Percentiles rank a stretch among this genome's conserved stretches.
These are phyloP conservation scores for Chymomyza procnemis DNA, from an alignment of 2,888 invertebrate species.

Conservation along the genomic window DNA sequence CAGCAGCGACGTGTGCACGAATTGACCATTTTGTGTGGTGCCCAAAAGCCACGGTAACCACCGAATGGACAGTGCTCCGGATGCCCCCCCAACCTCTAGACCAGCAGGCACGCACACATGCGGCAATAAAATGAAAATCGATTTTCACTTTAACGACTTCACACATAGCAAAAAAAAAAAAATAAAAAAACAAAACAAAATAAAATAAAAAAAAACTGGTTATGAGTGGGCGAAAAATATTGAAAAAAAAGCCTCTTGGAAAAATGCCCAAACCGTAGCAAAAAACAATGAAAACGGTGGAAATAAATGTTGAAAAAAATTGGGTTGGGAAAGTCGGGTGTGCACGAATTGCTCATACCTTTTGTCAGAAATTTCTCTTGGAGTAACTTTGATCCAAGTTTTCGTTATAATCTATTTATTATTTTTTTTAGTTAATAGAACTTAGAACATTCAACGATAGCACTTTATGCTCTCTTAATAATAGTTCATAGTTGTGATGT, in stretches of 20 bases:
- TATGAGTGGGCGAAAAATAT: not conserved
- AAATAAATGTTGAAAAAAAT: not conserved
- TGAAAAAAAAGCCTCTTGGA: not conserved
- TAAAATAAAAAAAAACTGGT: not conserved
- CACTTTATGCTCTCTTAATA: too few species aligned
- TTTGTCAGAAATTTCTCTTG: too few species aligned
- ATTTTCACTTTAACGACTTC: constrained; percentile 57
- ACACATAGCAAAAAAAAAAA: constrained; percentile 13
- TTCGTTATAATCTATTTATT: too few species aligned
- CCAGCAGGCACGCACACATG: not conserved
- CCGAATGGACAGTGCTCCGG: not conserved
- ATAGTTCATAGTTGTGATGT: too few species aligned
- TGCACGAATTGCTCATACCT: too few species aligned
- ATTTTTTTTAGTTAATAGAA: too few species aligned
- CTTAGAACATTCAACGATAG: too few species aligned
- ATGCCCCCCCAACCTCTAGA: too few species aligned
- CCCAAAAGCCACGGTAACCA: not conserved
- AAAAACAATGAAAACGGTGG: not conserved
- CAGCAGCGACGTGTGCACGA: not conserved
- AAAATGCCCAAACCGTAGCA: not conserved
- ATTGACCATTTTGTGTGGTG: not conserved
- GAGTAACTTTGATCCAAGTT: too few species aligned
- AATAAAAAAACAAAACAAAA: constrained; percentile 2
- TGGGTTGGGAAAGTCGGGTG: not conserved
- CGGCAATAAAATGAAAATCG: constrained; percentile 68